These are phyloP conservation scores for Andricus curvator DNA, from an alignment of 2,888 invertebrate species.

Conservation along the genomic window DNA sequence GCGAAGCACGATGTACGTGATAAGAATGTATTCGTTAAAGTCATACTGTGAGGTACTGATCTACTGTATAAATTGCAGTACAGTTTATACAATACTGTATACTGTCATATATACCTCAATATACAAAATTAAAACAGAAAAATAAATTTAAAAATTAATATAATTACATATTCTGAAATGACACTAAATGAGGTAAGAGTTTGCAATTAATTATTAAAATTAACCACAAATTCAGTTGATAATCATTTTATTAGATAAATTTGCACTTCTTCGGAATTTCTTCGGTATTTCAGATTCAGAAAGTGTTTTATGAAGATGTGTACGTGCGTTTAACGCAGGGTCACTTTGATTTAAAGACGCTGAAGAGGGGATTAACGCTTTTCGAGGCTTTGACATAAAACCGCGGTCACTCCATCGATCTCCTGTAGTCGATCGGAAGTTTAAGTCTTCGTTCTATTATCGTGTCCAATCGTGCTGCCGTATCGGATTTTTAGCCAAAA, in stretches of 20 bases:
- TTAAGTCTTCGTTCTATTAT: background rate
- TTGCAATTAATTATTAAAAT: too few species aligned
- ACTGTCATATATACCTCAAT: background rate
- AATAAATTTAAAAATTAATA: too few species aligned
- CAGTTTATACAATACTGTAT: too few species aligned
- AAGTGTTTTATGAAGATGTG: background rate
- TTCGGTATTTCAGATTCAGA: background rate
- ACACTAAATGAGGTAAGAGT: too few species aligned
- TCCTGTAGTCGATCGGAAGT: conserved; percentile 16
- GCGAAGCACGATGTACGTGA: too few species aligned
- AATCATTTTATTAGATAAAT: background rate
- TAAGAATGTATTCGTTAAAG: too few species aligned
- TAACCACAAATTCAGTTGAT: too few species aligned
- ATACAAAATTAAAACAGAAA: background rate
- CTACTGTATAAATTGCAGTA: too few species aligned
- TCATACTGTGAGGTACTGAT: too few species aligned
- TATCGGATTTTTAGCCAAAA: conserved; percentile 46
- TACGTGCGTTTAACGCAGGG: conserved; percentile 5
- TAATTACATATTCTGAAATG: too few species aligned
- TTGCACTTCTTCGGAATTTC: background rate
- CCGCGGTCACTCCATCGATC: conserved; percentile 7
- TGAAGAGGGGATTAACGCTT: conserved; percentile 26
- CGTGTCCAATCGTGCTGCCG: background rate
- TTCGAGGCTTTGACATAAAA: conserved; percentile 37
- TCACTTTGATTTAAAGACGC: background rate